Evolutionary conservation across 2,113 vertebrate genomes (phyloP).

Genomic region (Epinephelus fuscoguttatus): DNA sequence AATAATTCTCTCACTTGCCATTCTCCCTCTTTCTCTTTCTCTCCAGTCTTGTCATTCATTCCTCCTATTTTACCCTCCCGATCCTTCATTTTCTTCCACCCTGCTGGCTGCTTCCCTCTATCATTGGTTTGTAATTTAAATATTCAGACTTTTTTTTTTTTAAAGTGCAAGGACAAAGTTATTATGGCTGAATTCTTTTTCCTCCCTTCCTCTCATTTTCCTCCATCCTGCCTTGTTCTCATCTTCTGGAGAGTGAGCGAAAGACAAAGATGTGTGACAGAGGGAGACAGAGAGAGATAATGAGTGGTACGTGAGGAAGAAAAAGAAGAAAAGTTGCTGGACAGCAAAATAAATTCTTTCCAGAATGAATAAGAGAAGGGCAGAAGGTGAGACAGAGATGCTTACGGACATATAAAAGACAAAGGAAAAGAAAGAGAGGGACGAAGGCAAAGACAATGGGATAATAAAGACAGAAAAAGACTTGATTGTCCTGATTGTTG

Average conservation of each 20-base stretch:
- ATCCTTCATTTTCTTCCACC: slow-evolving; percentile 41
- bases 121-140: slow-evolving; percentile 71
- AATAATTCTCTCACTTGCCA: slow-evolving; percentile 76
- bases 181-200: slow-evolving; percentile 56
- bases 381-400: slow-evolving; percentile 44
- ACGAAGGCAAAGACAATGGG: too few species aligned
- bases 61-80: slow-evolving; percentile 25
- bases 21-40: slow-evolving; percentile 47
- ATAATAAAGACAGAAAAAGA: background rate
- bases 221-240: slow-evolving; percentile 33
- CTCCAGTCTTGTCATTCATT: slow-evolving; percentile 53
- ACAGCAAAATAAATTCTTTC: slow-evolving; percentile 36
- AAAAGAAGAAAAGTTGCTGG: slow-evolving; percentile 40
- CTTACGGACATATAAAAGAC: slow-evolving; percentile 23
- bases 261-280: slow-evolving; percentile 25
- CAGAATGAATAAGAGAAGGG: slow-evolving; percentile 2
- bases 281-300: slow-evolving; percentile 38
- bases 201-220: slow-evolving; percentile 39
- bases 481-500: background rate
- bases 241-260: slow-evolving; percentile 22
- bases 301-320: slow-evolving; percentile 43
- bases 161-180: slow-evolving; percentile 73
- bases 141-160: slow-evolving; percentile 71
- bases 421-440: background rate
- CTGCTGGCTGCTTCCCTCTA: slow-evolving; percentile 57